Conservation (phyloP, 2,113 vertebrate genomes). For the Caranx ignobilis region DNA sequence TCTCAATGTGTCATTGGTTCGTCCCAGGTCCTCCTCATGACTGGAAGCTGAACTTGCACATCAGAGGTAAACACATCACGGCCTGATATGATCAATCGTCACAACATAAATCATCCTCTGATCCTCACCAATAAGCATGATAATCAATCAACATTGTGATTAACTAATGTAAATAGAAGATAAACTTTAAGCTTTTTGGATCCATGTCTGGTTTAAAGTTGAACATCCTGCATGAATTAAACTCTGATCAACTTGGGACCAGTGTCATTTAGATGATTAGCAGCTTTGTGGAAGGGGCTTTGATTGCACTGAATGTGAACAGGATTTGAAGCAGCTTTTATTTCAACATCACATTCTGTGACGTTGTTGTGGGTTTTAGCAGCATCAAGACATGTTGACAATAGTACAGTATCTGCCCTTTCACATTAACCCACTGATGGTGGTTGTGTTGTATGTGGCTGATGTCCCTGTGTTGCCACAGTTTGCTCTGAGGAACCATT, state of each 20-base stretch:
- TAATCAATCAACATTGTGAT: background rate
- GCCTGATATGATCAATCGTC: background rate
- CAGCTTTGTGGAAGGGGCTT: too few relatives aligned
- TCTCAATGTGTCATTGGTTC: slow-evolving; percentile 48
- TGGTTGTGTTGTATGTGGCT: background rate
- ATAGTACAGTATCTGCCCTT: background rate
- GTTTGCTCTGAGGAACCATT: background rate
- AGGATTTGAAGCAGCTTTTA: too few relatives aligned
- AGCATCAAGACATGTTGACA: too few relatives aligned
- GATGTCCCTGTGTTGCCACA: background rate
- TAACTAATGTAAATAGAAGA: background rate
- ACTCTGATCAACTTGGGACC: background rate
- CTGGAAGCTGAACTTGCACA: slow-evolving; percentile 57
- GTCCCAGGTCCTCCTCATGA: slow-evolving; percentile 55
- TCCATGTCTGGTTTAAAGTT: too few relatives aligned
- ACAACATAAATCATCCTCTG: background rate
- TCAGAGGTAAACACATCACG: slow-evolving; percentile 64
- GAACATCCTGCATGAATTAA: too few relatives aligned
- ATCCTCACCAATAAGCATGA: background rate
- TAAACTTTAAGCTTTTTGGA: too few relatives aligned
- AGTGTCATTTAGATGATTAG: too few relatives aligned
- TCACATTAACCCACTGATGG: background rate
- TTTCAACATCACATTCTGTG: too few relatives aligned
- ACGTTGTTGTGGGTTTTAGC: too few relatives aligned
- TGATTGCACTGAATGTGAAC: too few relatives aligned